Base-by-base conservation (phyloP, 2,797 vertebrate species). In the Anas acuta region DNA sequence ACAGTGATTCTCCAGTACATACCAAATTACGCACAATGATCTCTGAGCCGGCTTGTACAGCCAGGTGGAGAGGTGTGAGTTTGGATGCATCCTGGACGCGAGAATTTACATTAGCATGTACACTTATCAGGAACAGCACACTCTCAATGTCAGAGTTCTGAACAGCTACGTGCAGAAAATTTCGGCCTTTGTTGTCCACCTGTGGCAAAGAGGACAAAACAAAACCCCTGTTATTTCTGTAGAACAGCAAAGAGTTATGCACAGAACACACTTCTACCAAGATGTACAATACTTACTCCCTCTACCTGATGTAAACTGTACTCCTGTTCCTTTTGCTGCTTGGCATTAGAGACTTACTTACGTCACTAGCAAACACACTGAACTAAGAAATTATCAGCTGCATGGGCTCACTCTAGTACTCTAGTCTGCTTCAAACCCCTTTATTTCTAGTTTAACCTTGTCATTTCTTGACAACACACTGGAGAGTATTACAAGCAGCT, bases 11-110 rank as follows among this genome's bases (percentile, higher is more conserved):
- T n/a, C 15, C 32, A 14, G 39, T 35, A 92, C 97, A 0, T 98
- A 99, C 99, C 99, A 99, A 97, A 87, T 99, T 99, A 92, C 99
- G 99, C 93, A 99, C 99, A 2, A 99, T 99, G 94, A 99, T 99
- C 97, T 99, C 99, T 0, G 99, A 99, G 79, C 99, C 99, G 1
- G 99, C 99, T 94, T 99, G 99, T n/a, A 99, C 99, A 1, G 99
- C 99, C 66, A 99, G 98, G 96, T 99, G 99, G 41, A 99, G 98
- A 3, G 99, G 99, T 3, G 99, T 99, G 54, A 99, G 98, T 74
- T 99, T 99, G 96, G 99, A 98, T 39, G 99, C 98, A 47, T 99
- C 99, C 97, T 99, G 99, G 37, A 99, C 98, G 75, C 99, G 98
- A 30, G 99, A 99, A 97, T 99, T 99, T 30, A 99, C 99, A 1